Conservation (phyloP, 1,140 invertebrate species). For the Sarcophaga bullata region DNA sequence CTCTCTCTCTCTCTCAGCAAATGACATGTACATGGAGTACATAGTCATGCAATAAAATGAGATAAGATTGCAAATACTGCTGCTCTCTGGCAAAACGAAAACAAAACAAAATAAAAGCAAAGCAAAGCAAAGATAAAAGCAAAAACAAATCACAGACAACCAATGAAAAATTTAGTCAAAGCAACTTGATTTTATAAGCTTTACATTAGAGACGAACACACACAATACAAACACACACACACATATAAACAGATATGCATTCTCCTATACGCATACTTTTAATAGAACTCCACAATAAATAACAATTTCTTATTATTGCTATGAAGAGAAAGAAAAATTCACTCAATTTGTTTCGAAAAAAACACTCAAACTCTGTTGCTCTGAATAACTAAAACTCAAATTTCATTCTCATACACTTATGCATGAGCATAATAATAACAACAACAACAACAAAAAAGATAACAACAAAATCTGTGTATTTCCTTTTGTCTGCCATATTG, state of each 20-base stretch:
- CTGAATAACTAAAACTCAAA: no score
- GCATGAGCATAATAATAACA: no score
- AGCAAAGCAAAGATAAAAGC: conserved; percentile 26
- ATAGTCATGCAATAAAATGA: not conserved
- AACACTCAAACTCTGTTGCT: no score
- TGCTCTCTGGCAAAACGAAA: not conserved
- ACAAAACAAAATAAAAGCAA: not conserved
- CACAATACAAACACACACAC: conserved; percentile 45
- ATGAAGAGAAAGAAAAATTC: not conserved
- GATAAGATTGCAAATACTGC: not conserved
- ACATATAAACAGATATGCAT: not conserved
- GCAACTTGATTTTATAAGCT: conserved; percentile 66
- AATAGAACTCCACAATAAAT: no score
- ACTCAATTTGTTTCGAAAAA: not conserved
- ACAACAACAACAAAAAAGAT: not conserved
- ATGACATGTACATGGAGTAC: not conserved
- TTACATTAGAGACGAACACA: conserved; percentile 56
- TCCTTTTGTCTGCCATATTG: conserved; percentile 10
- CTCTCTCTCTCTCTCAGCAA: not conserved
- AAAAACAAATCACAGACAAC: conserved; percentile 65
- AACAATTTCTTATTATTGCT: not conserved
- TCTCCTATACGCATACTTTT: no score
- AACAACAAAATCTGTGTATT: not conserved
- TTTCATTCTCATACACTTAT: no score
- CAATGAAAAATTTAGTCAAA: conserved; percentile 67